These are phyloP conservation scores for Nothocercus nigrocapillus DNA, from an alignment of 2,113 vertebrate species.

Conservation along the genomic window DNA sequence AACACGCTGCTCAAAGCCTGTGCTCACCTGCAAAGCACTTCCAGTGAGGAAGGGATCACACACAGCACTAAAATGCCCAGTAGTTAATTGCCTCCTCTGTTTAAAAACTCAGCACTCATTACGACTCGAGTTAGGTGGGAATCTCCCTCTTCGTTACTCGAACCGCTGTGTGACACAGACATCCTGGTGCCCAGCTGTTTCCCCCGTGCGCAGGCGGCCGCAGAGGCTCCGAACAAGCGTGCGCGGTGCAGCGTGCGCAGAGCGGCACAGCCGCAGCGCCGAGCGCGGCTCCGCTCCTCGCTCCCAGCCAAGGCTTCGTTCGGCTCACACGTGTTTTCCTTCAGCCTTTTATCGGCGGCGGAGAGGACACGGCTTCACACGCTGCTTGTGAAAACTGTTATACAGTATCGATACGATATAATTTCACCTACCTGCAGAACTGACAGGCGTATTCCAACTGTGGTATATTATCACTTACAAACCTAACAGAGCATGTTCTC, in stretches of 20 bases:
- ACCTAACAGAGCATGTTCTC: constrained; percentile 57
- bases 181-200: background rate
- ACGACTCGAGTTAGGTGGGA: background rate
- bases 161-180: background rate
- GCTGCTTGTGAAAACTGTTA: background rate
- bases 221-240: background rate
- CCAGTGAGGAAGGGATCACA: background rate
- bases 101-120: background rate
- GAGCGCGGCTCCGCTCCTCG: background rate
- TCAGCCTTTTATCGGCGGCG: background rate
- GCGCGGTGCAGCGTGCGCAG: background rate
- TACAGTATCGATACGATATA: constrained; percentile 8
- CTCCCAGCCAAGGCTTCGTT: background rate
- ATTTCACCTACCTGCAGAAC: constrained; percentile 46
- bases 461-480: constrained; percentile 67
- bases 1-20: background rate
- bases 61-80: background rate
- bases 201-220: background rate
- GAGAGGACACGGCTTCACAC: background rate
- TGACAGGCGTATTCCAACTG: constrained; percentile 57
- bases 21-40: background rate
- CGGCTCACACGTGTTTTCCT: background rate
- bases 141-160: background rate
- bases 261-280: background rate
- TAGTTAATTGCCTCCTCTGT: background rate